Base-by-base conservation (phyloP, 1,140 invertebrate species). In the Rhyzopertha dominica region DNA sequence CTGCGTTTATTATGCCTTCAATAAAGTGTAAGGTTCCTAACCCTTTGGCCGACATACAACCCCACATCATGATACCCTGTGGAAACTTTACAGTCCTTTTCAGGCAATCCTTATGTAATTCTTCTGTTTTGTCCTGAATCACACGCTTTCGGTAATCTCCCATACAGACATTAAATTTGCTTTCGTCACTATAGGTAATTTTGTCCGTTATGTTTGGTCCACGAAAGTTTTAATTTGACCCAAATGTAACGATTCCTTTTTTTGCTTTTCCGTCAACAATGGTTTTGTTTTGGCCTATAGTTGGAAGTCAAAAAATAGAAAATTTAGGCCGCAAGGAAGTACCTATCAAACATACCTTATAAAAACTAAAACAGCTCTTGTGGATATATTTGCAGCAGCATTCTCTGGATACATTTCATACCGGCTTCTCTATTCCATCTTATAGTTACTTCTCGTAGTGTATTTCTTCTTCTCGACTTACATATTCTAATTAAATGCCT, bases 131-230 rank as follows among this genome's bases (percentile, higher is more conserved):
- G 10, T 4, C 25, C 5, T 46, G 9, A 35, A 48, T 52, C 5
- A 52, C 50, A n/a, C 36, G 16, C 24, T 43, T 43, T 16, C 39
- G 25, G 18, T 34, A 12, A 40, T 52, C 40, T n/a, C 46, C 47
- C 19, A 53, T 47, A 34, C 38, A 55, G 9, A 51, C 38, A 41
- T 52, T 41, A 37, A 63, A 61, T 56, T 57, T 61, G 7, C 47
- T 47, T 46, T 62, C 52, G 16, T 63, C 61, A 14, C 49, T 56
- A 51, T 48, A 60, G 24, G 61, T 53, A 1, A 56, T 31, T 30
- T 42, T 49, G 8, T 44, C 40, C 56, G 17, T 47, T 16, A 10
- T 51, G n/a, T 19, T 25, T 20, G 4, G 29, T 30, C 51, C 47
- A 49, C 9, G 28, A 29, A 16, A 22, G 4, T 47, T 39, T 47